phyloP scores from a whole-genome alignment of 2,888 invertebrate species.

The Caenorhabditis becei region DNA sequence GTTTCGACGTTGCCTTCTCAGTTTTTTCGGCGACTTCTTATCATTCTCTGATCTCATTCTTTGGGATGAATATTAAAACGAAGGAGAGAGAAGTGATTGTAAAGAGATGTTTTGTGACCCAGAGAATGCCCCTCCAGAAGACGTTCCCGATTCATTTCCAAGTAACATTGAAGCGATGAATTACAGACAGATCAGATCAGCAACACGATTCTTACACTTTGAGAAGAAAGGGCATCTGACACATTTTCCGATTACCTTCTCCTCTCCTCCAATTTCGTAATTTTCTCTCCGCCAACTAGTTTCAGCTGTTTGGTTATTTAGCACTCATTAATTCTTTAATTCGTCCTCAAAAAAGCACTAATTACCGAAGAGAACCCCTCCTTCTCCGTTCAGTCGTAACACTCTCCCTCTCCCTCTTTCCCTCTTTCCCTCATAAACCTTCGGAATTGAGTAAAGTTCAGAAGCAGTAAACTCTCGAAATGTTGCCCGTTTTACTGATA shows the following conservation, averaged over 20 bases:
- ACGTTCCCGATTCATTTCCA: too few relatives aligned
- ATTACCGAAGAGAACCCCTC: constrained; percentile 1
- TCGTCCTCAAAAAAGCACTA: constrained; percentile 11
- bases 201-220: constrained; percentile 19
- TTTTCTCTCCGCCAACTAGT: constrained; percentile 13
- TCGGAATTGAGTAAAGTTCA: not conserved
- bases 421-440: not conserved
- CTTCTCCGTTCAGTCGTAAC: not conserved
- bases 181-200: not conserved
- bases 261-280: not conserved
- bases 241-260: not conserved
- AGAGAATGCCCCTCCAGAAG: too few relatives aligned
- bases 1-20: constrained; percentile 9
- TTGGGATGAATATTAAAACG: not conserved
- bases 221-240: not conserved
- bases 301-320: not conserved
- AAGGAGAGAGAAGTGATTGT: too few relatives aligned
- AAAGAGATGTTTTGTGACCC: too few relatives aligned
- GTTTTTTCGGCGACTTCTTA: constrained; percentile 4
- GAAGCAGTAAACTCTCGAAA: not conserved
- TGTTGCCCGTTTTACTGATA: constrained; percentile 10
- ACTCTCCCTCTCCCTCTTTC: not conserved
- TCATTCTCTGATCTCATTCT: constrained; percentile 46
- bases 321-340: not conserved
- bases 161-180: too few relatives aligned